Evolutionary conservation across 1,140 invertebrate genomes (phyloP).

Genomic region (Drosophila repleta): DNA sequence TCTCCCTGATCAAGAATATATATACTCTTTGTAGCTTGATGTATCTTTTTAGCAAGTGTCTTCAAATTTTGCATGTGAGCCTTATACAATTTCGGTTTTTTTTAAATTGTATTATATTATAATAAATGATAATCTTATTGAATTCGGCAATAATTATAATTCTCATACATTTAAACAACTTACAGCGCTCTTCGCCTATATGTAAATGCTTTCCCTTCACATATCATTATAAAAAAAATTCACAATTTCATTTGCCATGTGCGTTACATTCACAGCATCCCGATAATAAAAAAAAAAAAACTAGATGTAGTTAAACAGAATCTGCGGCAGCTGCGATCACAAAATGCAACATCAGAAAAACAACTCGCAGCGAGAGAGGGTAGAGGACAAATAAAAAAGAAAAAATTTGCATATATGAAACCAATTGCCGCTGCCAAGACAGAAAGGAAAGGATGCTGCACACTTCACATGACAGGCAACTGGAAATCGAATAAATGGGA

Average conservation of each 20-base stretch:
- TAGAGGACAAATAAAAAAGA: conserved; percentile 17
- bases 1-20: too few species aligned
- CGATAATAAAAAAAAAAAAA: conserved; percentile 48
- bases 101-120: too few species aligned
- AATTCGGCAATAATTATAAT: too few species aligned
- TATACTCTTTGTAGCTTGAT: too few species aligned
- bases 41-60: too few species aligned
- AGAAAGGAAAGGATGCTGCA: conserved; percentile 50
- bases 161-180: too few species aligned
- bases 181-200: too few species aligned
- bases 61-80: too few species aligned
- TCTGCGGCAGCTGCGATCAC: conserved; percentile 58
- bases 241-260: conserved; percentile 14
- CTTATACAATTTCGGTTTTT: too few species aligned
- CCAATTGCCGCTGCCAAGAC: conserved; percentile 49
- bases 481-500: conserved; percentile 51
- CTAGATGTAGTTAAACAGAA: conserved; percentile 17
- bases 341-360: conserved; percentile 41
- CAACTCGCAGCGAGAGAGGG: conserved; percentile 26
- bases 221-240: background rate
- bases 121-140: too few species aligned
- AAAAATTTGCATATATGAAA: conserved; percentile 74
- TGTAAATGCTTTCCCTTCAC: too few species aligned
- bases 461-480: conserved; percentile 58
- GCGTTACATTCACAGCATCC: conserved; percentile 1